Conservation (phyloP, 2,113 vertebrate genomes). For the Archilochus colubris region DNA sequence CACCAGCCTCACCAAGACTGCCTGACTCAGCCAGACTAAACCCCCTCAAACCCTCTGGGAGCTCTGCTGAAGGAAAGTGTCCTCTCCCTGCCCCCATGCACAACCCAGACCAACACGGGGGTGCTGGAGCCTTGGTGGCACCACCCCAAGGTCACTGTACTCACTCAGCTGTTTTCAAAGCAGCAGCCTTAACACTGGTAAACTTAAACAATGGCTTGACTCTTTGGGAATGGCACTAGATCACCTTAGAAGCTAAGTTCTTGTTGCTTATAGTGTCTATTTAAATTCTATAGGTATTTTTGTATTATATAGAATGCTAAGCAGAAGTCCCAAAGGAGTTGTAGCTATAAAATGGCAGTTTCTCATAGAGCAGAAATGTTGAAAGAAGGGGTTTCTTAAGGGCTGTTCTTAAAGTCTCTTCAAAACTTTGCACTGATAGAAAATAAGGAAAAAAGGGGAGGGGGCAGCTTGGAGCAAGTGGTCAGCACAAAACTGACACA, state of each 20-base stretch:
- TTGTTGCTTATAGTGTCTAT: not conserved
- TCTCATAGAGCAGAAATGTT: not conserved
- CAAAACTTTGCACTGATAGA: not conserved
- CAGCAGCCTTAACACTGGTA: not conserved
- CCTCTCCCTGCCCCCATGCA: not conserved
- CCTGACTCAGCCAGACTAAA: not conserved
- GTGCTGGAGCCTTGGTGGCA: not conserved
- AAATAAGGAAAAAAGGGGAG: not conserved
- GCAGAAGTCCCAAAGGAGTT: not conserved
- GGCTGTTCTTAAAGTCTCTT: not conserved
- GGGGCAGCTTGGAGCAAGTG: not conserved
- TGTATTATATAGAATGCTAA: not conserved
- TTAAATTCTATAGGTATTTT: not conserved
- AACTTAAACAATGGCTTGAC: not conserved
- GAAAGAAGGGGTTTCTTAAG: not conserved
- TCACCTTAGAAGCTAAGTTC: not conserved
- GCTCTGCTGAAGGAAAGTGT: not conserved
- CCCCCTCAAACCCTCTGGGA: not conserved
- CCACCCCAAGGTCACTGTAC: fast-evolving
- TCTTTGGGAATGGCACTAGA: not conserved
- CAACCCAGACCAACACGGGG: not conserved
- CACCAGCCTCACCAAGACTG: not conserved
- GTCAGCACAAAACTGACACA: no score
- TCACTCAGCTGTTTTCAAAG: not conserved
- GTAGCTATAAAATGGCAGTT: not conserved